Evolutionary conservation across 2,797 vertebrate genomes (phyloP).

Genomic region (Mionectes olivaceus): DNA sequence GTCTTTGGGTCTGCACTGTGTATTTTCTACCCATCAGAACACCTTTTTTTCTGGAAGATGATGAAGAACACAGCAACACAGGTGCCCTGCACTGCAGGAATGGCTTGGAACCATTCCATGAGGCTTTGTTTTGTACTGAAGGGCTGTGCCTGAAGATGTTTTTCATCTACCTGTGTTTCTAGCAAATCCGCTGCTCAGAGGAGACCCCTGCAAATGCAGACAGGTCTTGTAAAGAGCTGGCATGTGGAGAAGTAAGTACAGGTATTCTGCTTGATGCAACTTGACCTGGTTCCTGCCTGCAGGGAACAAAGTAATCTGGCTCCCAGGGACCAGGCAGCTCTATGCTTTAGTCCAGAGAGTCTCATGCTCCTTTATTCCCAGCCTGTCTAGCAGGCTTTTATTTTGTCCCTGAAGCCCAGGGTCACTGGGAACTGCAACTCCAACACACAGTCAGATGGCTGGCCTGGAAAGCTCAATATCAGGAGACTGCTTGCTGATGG

Average conservation of each 20-base stretch:
- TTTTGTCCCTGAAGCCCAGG: neutral
- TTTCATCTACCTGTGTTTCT: neutral
- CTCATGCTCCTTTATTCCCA: neutral
- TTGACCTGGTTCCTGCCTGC: neutral
- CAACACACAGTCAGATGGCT: neutral
- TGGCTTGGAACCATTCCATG: neutral
- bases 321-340: neutral
- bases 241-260: neutral
- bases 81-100: neutral
- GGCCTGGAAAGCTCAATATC: neutral
- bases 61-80: accelerated
- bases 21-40: neutral
- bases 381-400: neutral
- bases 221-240: neutral
- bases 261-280: neutral
- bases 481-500: neutral
- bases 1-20: neutral
- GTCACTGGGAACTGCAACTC: neutral
- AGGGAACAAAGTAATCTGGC: neutral
- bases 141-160: neutral
- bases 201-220: accelerated
- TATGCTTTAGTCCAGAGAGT: neutral
- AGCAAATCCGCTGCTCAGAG: neutral
- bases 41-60: neutral
- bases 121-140: neutral